Conservation (phyloP, 2,113 vertebrate species). For the Archilochus colubris region DNA sequence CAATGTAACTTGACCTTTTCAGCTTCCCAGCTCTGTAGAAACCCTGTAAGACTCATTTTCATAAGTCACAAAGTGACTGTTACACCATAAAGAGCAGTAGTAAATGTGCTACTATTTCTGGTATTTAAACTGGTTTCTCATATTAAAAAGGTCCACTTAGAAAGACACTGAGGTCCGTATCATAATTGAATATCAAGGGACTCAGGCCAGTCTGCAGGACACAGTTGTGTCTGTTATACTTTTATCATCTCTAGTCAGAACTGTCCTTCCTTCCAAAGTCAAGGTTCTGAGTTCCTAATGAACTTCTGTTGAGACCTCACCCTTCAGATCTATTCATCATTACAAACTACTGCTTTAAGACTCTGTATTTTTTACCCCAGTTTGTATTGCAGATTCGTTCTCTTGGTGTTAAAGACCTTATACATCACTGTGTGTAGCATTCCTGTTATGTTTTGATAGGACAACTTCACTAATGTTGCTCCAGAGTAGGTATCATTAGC, state of each 20-base stretch:
- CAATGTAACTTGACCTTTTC: constrained; percentile 27
- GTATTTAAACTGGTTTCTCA: background rate
- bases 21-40: background rate
- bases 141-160: background rate
- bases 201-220: background rate
- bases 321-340: constrained; percentile 7
- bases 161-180: background rate
- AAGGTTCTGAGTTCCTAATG: background rate
- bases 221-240: background rate
- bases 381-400: background rate
- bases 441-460: background rate
- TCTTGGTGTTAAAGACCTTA: accelerated
- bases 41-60: constrained; percentile 6
- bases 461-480: background rate
- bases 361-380: background rate
- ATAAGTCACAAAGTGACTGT: background rate
- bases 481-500: background rate
- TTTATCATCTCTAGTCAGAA: background rate
- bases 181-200: background rate
- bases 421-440: background rate
- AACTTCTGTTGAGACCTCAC: background rate
- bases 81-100: background rate
- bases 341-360: background rate
- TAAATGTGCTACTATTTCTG: constrained; percentile 12
- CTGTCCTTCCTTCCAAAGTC: background rate